phyloP scores from a whole-genome alignment of 1,140 invertebrate genomes.

The Cotesia chilonis region DNA sequence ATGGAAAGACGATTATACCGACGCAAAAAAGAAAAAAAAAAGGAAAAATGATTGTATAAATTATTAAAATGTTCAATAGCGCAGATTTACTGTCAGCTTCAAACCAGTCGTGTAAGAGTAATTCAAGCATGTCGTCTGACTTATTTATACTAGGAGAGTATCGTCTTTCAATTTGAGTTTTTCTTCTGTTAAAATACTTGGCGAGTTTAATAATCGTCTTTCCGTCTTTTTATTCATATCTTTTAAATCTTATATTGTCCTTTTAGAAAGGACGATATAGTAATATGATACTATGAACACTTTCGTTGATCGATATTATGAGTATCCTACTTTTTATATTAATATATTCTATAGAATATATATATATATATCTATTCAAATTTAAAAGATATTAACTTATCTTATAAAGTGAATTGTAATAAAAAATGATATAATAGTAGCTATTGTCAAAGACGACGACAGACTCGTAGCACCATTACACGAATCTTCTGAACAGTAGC shows the following conservation, averaged over 20 bases:
- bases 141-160: too few species aligned
- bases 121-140: background rate
- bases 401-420: constrained; percentile 29
- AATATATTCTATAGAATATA: constrained; percentile 17
- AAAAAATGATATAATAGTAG: constrained; percentile 22
- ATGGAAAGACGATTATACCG: background rate
- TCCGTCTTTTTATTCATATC: constrained; percentile 12
- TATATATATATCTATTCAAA: constrained; percentile 31
- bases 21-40: background rate
- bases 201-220: constrained; percentile 16
- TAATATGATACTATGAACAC: background rate
- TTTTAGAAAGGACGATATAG: background rate
- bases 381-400: constrained; percentile 27
- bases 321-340: background rate
- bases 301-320: background rate
- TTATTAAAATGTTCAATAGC: background rate
- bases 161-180: too few species aligned
- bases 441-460: constrained; percentile 14
- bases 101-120: background rate
- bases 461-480: constrained; percentile 73
- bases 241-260: constrained; percentile 1
- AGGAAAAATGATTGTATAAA: background rate
- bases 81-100: background rate
- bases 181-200: background rate
- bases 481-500: constrained; percentile 88